Percentiles rank a stretch among this genome's conserved stretches.
phyloP scores from a whole-genome alignment of 2,888 invertebrate species.

The Phorcus lineatus region DNA sequence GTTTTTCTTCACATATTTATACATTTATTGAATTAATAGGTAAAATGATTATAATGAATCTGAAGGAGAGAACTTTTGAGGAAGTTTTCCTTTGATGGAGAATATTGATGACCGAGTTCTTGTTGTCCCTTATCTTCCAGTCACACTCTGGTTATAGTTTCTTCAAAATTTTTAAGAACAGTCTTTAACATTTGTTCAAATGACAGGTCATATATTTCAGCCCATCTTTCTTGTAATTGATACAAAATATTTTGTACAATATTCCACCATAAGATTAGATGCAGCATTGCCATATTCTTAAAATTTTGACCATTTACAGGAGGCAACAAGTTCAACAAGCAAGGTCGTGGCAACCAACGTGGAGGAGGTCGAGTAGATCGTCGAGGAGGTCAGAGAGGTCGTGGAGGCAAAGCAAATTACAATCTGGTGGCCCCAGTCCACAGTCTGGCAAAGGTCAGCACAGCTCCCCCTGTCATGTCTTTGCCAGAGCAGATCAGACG shows the following conservation, averaged over 20 bases:
- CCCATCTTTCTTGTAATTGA: too few relatives aligned
- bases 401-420: background rate
- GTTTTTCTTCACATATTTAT: too few relatives aligned
- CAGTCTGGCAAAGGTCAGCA: conserved; percentile 38
- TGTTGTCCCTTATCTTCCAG: too few relatives aligned
- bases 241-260: background rate
- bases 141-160: too few relatives aligned
- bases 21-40: too few relatives aligned
- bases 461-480: conserved; percentile 42
- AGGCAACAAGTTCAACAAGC: background rate
- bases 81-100: too few relatives aligned
- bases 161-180: too few relatives aligned
- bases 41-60: too few relatives aligned
- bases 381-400: conserved; percentile 34
- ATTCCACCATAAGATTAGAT: background rate
- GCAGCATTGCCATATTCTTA: background rate
- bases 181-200: too few relatives aligned
- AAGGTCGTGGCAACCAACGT: conserved; percentile 28
- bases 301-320: background rate
- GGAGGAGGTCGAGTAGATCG: conserved; percentile 31
- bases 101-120: too few relatives aligned
- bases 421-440: conserved; percentile 45
- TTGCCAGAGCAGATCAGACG: conserved; percentile 50
- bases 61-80: too few relatives aligned
- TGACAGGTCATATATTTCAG: too few relatives aligned